phyloP scores from a whole-genome alignment of 37 sponge, comb jelly and placozoan genomes.

The Crambe crambe region DNA sequence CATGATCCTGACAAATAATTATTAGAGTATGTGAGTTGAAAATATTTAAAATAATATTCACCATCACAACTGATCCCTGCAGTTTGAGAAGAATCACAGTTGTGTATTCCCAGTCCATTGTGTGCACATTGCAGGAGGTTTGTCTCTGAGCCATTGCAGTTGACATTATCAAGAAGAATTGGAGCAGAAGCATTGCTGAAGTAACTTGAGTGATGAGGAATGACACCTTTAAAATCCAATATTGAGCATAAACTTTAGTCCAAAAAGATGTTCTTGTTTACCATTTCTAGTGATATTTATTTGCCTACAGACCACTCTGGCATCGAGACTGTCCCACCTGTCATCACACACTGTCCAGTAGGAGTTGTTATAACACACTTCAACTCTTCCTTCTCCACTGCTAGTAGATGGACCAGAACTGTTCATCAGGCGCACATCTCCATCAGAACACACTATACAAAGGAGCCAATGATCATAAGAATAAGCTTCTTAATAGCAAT shows the following conservation, averaged over 20 bases:
- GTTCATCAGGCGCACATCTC: conserved; percentile 26
- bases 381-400: conserved; percentile 16
- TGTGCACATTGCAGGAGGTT: background rate
- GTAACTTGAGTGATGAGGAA: no score
- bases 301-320: conserved; percentile 30
- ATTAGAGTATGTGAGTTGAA: background rate
- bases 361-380: conserved; percentile 4
- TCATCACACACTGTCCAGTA: conserved; percentile 37
- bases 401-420: background rate
- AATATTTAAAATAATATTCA: background rate
- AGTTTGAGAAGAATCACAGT: background rate
- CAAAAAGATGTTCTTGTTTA: background rate
- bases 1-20: background rate
- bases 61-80: conserved; percentile 1
- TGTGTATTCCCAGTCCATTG: background rate
- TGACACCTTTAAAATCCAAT: no score
- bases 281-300: no score
- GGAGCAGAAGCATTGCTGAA: no score
- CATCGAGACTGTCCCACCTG: conserved; percentile 22
- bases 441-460: conserved; percentile 28
- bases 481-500: no score
- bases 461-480: no score
- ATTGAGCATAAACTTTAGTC: background rate
- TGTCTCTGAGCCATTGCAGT: background rate
- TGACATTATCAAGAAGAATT: background rate